Conservation (phyloP, 2,113 vertebrate species). For the Hippocampus guttulatus region DNA sequence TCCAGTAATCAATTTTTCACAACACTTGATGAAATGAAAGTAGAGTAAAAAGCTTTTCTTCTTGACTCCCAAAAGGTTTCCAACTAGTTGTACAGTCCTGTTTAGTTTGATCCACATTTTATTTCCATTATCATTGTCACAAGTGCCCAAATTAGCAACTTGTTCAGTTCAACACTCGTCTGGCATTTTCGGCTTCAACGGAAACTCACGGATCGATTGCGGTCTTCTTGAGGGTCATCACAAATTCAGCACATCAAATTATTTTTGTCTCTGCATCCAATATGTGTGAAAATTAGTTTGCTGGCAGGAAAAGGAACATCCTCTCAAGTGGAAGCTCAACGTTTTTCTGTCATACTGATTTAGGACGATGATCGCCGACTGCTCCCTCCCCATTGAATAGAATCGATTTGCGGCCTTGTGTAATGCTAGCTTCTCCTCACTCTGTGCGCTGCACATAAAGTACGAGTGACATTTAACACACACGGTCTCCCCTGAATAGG, state of each 20-base stretch:
- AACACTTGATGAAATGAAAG: too few relatives aligned
- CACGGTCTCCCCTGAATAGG: constrained; percentile 15
- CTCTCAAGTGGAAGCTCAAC: constrained; percentile 14
- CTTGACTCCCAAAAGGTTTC: too few relatives aligned
- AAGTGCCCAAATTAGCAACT: too few relatives aligned
- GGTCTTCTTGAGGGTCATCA: constrained; percentile 1
- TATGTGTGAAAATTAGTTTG: constrained; percentile 16
- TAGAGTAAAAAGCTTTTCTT: too few relatives aligned
- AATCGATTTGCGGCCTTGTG: constrained; percentile 37
- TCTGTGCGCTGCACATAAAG: constrained; percentile 32
- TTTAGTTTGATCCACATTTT: too few relatives aligned
- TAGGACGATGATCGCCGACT: constrained; percentile 29
- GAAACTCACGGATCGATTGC: not conserved
- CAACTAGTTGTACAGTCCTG: too few relatives aligned
- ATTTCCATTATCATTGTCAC: too few relatives aligned
- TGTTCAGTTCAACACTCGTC: too few relatives aligned
- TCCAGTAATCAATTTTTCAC: not conserved
- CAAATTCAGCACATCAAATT: constrained; percentile 17
- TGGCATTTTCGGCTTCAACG: not conserved
- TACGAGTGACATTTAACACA: constrained; percentile 30
- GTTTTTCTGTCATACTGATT: constrained; percentile 38
- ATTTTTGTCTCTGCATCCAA: constrained; percentile 2
- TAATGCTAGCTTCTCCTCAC: constrained; percentile 19
- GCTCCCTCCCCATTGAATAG: constrained; percentile 19
- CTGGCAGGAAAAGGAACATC: constrained; percentile 4